Percentiles rank a stretch among this genome's conserved stretches.
phyloP scores from a whole-genome alignment of 2,888 invertebrate species.

The Colostygia pectinataria region DNA sequence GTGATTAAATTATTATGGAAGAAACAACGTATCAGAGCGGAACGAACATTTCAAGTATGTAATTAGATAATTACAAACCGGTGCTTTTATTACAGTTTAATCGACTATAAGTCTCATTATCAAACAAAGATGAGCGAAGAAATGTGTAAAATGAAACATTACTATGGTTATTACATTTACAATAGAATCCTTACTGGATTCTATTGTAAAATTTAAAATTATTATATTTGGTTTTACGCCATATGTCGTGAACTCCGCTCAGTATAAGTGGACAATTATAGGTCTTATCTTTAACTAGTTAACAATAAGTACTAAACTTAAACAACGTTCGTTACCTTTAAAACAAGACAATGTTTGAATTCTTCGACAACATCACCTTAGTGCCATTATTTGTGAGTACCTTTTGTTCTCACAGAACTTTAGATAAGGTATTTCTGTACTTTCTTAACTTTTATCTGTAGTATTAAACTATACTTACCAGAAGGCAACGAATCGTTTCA shows the following conservation, averaged over 20 bases:
- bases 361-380: conserved; percentile 53
- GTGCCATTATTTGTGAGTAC: conserved; percentile 69
- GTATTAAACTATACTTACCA: conserved; percentile 16
- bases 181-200: too few species aligned
- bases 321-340: conserved; percentile 48
- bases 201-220: too few species aligned
- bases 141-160: too few species aligned
- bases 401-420: conserved; percentile 46
- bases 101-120: not conserved
- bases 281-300: conserved; percentile 26
- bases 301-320: conserved; percentile 29
- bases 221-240: too few species aligned
- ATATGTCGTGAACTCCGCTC: too few species aligned
- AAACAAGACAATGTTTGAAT: conserved; percentile 39
- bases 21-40: not conserved
- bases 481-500: conserved; percentile 71
- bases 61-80: conserved; percentile 6
- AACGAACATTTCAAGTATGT: not conserved
- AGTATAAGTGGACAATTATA: not conserved
- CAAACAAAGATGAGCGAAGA: too few species aligned
- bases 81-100: conserved; percentile 18
- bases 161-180: too few species aligned
- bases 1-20: conserved; percentile 13
- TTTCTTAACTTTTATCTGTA: conserved; percentile 26
- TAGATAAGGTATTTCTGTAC: conserved; percentile 41